These are phyloP conservation scores for Mormyrus lacerda DNA, from an alignment of 2,113 vertebrate species.

Conservation along the genomic window DNA sequence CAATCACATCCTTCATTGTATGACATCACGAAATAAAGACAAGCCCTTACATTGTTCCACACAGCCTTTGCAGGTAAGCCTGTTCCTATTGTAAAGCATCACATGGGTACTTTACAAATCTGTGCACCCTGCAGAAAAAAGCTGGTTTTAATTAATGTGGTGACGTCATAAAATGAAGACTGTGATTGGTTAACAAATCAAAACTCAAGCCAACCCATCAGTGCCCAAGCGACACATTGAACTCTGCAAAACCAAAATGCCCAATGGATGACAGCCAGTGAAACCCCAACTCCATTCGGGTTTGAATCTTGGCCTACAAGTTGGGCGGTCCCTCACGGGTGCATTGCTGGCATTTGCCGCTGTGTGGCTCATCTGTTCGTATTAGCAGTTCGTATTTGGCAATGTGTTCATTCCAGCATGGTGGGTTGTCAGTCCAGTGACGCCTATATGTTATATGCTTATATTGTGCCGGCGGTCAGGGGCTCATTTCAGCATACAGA, in stretches of 20 bases:
- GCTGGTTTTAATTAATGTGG: neutral
- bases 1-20: neutral
- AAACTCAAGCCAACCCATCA: neutral
- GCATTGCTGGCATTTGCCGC: neutral
- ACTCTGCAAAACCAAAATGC: neutral
- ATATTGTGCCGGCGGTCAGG: neutral
- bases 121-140: neutral
- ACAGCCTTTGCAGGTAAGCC: no score
- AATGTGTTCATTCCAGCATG: neutral
- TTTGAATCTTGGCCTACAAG: neutral
- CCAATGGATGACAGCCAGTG: neutral
- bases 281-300: neutral
- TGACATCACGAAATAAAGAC: neutral
- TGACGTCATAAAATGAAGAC: neutral
- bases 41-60: neutral
- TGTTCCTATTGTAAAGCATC: neutral
- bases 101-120: neutral
- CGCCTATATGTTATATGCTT: neutral
- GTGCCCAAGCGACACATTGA: neutral
- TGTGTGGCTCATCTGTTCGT: neutral
- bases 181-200: neutral
- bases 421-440: neutral
- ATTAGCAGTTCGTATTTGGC: neutral
- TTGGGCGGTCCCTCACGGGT: neutral
- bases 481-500: neutral